Evolutionary conservation across 1,140 invertebrate genomes (phyloP).

Genomic region (Trypoxylus dichotomus): DNA sequence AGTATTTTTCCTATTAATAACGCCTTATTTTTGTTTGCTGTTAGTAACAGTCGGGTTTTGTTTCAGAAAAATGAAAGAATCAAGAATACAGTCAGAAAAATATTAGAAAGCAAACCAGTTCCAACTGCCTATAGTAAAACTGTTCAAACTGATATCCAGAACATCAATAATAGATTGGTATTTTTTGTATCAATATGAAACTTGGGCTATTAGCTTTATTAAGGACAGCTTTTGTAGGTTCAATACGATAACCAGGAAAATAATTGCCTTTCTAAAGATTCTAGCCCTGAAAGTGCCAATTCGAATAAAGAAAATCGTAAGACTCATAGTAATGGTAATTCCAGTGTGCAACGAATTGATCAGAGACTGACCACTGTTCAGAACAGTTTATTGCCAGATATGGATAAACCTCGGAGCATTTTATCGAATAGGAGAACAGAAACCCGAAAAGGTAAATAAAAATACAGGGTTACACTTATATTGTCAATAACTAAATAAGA

Average conservation of each 20-base stretch:
- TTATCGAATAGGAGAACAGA: constrained; percentile 46
- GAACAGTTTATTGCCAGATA: constrained; percentile 43
- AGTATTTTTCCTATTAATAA: too few relatives aligned
- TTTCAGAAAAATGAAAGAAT: constrained; percentile 40
- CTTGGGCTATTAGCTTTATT: not conserved
- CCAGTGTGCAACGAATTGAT: constrained; percentile 37
- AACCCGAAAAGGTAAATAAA: constrained; percentile 53
- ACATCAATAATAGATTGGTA: constrained; percentile 50
- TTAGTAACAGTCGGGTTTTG: not conserved
- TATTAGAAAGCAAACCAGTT: constrained; percentile 33
- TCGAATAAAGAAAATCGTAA: constrained; percentile 25
- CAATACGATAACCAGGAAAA: not conserved
- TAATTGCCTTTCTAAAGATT: not conserved
- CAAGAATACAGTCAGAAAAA: constrained; percentile 33
- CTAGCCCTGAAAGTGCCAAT: constrained; percentile 4
- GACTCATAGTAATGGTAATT: not conserved
- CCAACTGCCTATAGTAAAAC: constrained; percentile 36
- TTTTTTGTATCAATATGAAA: constrained; percentile 34
- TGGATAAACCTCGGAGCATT: constrained; percentile 51
- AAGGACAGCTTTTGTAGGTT: not conserved
- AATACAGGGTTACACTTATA: constrained; percentile 12
- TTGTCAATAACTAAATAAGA: not conserved
- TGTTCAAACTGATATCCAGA: constrained; percentile 51
- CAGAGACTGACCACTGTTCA: constrained; percentile 45
- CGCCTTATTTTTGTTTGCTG: not conserved